phyloP scores from a whole-genome alignment of 1,140 invertebrate genomes.

The Dreissena rostriformis region DNA sequence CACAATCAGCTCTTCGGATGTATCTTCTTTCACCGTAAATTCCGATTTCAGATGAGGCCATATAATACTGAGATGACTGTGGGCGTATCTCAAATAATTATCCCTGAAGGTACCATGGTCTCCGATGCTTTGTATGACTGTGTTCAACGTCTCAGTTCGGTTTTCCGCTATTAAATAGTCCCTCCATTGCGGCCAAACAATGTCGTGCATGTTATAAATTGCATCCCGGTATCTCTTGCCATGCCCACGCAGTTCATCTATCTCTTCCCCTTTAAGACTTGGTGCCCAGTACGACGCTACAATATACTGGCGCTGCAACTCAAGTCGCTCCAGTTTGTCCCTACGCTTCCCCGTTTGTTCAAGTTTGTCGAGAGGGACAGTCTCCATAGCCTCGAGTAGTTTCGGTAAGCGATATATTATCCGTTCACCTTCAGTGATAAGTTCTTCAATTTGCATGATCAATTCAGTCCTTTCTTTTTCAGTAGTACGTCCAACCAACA shows the following conservation, averaged over 20 bases:
- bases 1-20: no score
- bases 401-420: no score
- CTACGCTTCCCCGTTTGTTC: neutral
- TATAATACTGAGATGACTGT: conserved; percentile 5
- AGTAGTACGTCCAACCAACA: conserved; percentile 3
- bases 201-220: conserved; percentile 2
- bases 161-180: neutral
- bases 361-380: neutral
- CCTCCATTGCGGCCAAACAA: conserved; percentile 8
- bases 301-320: neutral
- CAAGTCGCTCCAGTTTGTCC: neutral
- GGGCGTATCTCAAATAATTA: neutral
- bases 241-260: neutral
- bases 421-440: no score
- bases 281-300: neutral
- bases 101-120: neutral
- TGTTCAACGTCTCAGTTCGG: neutral
- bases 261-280: neutral
- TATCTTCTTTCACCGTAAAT: no score
- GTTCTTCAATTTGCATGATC: no score
- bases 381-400: neutral
- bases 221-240: neutral
- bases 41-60: conserved; percentile 10
- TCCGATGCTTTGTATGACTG: neutral
- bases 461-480: no score